Percentiles rank a stretch among this genome's conserved stretches.
Evolutionary conservation across 2,888 invertebrate genomes (phyloP).

Genomic region (Folsomia candida): DNA sequence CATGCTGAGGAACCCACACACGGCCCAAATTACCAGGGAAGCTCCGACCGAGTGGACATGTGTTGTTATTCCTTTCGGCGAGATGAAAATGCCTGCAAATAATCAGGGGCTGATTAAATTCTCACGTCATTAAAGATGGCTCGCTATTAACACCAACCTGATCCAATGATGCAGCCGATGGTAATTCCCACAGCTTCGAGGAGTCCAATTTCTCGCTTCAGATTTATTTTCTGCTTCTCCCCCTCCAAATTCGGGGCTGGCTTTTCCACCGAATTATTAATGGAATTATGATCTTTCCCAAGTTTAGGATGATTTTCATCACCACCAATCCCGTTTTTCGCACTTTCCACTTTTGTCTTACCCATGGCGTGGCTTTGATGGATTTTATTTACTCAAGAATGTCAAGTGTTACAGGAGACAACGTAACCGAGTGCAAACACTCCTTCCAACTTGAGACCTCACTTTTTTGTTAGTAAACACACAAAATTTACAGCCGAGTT

Average conservation of each 20-base stretch:
- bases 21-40: conserved; percentile 42
- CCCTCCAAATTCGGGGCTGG: not conserved
- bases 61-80: conserved; percentile 45
- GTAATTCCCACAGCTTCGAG: conserved; percentile 65
- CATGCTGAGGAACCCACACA: conserved; percentile 38
- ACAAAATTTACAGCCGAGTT: no score
- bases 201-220: conserved; percentile 85
- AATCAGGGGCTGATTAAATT: not conserved
- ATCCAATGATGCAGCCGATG: conserved; percentile 40
- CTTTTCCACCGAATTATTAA: no score
- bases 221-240: conserved; percentile 52
- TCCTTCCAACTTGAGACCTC: no score
- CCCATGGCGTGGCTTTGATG: not conserved
- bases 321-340: not conserved
- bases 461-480: no score
- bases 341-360: not conserved
- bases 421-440: no score
- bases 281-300: no score
- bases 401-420: not conserved
- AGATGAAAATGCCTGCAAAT: conserved; percentile 44
- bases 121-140: not conserved
- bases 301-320: not conserved
- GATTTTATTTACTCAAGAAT: not conserved
- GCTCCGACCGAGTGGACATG: conserved; percentile 43
- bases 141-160: conserved; percentile 32